Conservation (phyloP, 1,140 invertebrate species). For the Pseudoatta argentina region DNA sequence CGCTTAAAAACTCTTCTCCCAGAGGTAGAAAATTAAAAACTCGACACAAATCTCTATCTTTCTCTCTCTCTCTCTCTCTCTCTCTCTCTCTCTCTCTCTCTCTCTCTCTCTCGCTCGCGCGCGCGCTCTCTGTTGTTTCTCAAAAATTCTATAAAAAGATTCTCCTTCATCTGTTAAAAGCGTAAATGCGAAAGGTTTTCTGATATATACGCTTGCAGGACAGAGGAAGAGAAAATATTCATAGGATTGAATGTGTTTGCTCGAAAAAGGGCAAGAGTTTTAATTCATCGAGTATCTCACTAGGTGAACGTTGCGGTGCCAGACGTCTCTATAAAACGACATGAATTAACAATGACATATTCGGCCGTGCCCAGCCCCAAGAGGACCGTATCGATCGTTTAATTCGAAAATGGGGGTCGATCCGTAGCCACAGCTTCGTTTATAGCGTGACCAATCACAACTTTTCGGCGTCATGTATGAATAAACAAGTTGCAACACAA, state of each 20-base stretch:
- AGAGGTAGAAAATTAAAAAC: constrained; percentile 15
- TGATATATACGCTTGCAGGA: not conserved
- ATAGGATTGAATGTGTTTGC: not conserved
- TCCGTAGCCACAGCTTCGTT: constrained; percentile 25
- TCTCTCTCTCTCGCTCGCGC: no score
- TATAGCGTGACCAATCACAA: constrained; percentile 26
- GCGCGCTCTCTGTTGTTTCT: not conserved
- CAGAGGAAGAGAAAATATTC: constrained; percentile 11
- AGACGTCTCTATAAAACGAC: constrained; percentile 48
- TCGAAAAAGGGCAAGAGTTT: constrained; percentile 44
- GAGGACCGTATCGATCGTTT: constrained; percentile 62
- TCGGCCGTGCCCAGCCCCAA: constrained; percentile 45
- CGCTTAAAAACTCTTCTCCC: not conserved
- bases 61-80: not conserved
- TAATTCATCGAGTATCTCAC: constrained; percentile 44
- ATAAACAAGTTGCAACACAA: constrained; percentile 45
- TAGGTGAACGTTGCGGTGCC: constrained; percentile 20
- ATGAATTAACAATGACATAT: constrained; percentile 68
- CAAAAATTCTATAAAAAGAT: constrained; percentile 7
- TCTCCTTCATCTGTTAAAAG: constrained; percentile 3
- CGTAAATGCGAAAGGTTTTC: constrained; percentile 1
- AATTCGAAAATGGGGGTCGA: constrained; percentile 62
- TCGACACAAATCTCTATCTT: no score
- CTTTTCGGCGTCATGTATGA: constrained; percentile 43
- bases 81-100: no score